Evolutionary conservation across 2,797 vertebrate species (phyloP).

Genomic region (Rousettus madagascariensis): DNA sequence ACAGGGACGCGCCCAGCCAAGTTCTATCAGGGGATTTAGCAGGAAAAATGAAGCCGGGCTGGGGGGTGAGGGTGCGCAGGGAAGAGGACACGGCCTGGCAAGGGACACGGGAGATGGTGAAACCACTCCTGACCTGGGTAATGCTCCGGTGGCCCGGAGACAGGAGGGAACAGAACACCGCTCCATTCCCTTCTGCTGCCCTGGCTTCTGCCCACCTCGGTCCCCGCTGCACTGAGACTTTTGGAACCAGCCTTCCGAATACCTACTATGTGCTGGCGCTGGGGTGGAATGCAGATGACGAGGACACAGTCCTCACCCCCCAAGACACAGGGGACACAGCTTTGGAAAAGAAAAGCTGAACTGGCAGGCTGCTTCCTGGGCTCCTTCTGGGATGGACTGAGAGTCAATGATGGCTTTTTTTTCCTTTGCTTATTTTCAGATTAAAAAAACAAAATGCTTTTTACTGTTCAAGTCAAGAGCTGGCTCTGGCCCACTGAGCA

Average conservation of each 20-base stretch:
- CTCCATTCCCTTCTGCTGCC: background rate
- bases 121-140: slow-evolving; percentile 50
- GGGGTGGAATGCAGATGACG: background rate
- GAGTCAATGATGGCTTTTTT: background rate
- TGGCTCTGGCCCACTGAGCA: background rate
- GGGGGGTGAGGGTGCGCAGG: background rate
- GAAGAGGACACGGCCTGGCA: slow-evolving; percentile 43
- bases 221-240: background rate
- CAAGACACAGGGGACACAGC: background rate
- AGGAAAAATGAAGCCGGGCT: slow-evolving; percentile 14
- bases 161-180: background rate
- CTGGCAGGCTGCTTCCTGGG: background rate
- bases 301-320: background rate
- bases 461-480: background rate
- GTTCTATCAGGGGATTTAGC: slow-evolving; percentile 69
- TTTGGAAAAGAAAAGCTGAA: background rate
- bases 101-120: background rate
- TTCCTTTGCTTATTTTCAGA: background rate
- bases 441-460: background rate
- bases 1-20: slow-evolving; percentile 52
- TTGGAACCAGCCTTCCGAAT: background rate
- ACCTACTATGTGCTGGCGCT: background rate
- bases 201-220: background rate
- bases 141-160: background rate
- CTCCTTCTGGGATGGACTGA: background rate